phyloP scores from a whole-genome alignment of 2,888 invertebrate species.

The Calameuta idolon region DNA sequence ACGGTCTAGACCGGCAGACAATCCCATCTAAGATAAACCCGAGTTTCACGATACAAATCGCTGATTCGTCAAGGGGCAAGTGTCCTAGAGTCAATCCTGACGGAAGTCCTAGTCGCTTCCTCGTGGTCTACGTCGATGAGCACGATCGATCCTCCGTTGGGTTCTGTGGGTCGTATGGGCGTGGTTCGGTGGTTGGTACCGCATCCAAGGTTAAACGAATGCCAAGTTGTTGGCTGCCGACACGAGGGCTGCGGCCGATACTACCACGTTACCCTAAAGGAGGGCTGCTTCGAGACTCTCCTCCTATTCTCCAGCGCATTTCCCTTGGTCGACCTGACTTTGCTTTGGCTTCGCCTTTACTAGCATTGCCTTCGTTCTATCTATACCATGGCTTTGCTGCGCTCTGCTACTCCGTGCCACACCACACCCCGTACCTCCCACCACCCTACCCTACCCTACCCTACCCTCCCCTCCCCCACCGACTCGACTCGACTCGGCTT shows the following conservation, averaged over 20 bases:
- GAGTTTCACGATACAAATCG: not conserved
- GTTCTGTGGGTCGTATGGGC: not conserved
- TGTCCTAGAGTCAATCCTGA: not conserved
- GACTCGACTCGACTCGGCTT: constrained; percentile 4
- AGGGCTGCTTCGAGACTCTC: not conserved
- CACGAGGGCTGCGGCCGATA: not conserved
- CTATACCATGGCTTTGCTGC: not conserved
- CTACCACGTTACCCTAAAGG: not conserved
- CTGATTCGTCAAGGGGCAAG: not conserved
- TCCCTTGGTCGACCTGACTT: not conserved
- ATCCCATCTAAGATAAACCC: not conserved
- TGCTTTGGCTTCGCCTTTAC: constrained; percentile 4
- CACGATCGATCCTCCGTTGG: not conserved
- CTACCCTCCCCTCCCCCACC: not conserved
- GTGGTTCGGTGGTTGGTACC: constrained; percentile 10
- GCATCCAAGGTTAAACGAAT: constrained; percentile 9
- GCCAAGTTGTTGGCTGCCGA: not conserved
- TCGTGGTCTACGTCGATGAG: not conserved
- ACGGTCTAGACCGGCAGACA: not conserved
- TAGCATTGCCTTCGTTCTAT: not conserved
- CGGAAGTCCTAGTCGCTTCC: not conserved
- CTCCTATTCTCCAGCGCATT: not conserved
- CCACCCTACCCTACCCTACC: not conserved
- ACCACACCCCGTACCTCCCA: not conserved
- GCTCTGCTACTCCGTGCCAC: not conserved